Evolutionary conservation across 2,888 invertebrate species (phyloP), one percentile per base, ranked within the genome.

Genomic region (Notocelia uddmanniana): DNA sequence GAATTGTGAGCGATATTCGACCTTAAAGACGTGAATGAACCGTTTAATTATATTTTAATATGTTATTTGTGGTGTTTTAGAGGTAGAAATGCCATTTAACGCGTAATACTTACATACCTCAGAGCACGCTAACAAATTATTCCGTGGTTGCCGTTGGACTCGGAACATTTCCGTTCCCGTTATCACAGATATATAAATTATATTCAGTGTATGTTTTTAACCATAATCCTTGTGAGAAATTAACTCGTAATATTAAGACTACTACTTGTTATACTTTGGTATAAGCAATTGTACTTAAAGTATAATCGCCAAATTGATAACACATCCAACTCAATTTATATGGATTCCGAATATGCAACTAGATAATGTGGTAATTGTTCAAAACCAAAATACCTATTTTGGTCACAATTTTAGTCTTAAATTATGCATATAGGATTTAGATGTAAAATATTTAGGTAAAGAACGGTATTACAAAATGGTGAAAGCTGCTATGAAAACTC

Each of bases 361-460:
- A 41, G 26, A 26, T 34, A 67, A 23, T 21, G 19, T 57, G 57
- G 57, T 68, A 58, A 48, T 64, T 26, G 48, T 50, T 57, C 23
- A 50, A 52, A 64, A 70, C 58, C 64, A 58, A 69, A 69, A 63
- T 41, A 18, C 48, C 21, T n/a, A 21, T 69, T 63, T 63, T 69
- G 62, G 63, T 69, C 69, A 69, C 69, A 63, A 70, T 64, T 34
- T 70, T 70, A 70, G 50, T 66, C 21, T 50, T 19, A 64, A 58
- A 15, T 64, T 59, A 41, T 52, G 52, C 50, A 59, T 70, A 66
- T 64, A 66, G 50, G 50, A 52, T 52, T 50, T 66, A 59, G 58
- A 58, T 50, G 63, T 70, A 41, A 63, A 62, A 34, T 69, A 62
- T 48, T 13, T 69, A 62, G 6, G 21, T 69, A 55, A 62, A 58